phyloP scores from a whole-genome alignment of 2,888 invertebrate species.

The Drosophila meridionalis region DNA sequence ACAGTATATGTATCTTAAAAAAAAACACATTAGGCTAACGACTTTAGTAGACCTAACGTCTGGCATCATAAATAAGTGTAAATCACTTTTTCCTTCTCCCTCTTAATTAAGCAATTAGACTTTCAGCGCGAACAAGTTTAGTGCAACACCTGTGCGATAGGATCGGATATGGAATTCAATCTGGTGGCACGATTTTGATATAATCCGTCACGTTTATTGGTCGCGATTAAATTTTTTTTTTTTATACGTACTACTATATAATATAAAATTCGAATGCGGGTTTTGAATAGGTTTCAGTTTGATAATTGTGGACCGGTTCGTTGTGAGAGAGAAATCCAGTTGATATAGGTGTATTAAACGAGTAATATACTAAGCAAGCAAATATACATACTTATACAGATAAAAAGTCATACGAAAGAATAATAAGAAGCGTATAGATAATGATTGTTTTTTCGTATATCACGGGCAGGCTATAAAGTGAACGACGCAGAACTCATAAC shows the following conservation, averaged over 20 bases:
- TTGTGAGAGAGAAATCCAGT: constrained; percentile 35
- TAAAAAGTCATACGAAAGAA: background rate
- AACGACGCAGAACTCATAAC: constrained; percentile 39
- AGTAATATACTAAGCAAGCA: constrained; percentile 1
- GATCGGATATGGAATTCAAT: constrained; percentile 11
- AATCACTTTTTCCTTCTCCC: constrained; percentile 18
- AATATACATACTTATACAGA: background rate
- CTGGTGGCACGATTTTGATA: constrained; percentile 1
- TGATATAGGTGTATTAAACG: constrained; percentile 13
- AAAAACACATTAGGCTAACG: constrained; percentile 4
- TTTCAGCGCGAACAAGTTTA: constrained; percentile 30
- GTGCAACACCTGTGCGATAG: constrained; percentile 58
- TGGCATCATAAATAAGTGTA: constrained; percentile 65
- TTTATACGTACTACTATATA: background rate
- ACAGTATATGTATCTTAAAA: background rate
- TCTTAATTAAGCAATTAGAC: constrained; percentile 32
- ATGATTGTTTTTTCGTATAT: background rate
- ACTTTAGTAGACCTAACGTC: constrained; percentile 1
- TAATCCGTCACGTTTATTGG: constrained; percentile 11
- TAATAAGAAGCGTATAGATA: constrained; percentile 3
- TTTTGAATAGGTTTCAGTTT: constrained; percentile 19
- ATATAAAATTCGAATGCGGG: constrained; percentile 5
- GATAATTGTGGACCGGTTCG: constrained; percentile 38
- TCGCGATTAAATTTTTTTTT: background rate
- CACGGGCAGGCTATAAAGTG: background rate